Conservation (phyloP, 2,797 vertebrate genomes). For the Bucorvus abyssinicus region DNA sequence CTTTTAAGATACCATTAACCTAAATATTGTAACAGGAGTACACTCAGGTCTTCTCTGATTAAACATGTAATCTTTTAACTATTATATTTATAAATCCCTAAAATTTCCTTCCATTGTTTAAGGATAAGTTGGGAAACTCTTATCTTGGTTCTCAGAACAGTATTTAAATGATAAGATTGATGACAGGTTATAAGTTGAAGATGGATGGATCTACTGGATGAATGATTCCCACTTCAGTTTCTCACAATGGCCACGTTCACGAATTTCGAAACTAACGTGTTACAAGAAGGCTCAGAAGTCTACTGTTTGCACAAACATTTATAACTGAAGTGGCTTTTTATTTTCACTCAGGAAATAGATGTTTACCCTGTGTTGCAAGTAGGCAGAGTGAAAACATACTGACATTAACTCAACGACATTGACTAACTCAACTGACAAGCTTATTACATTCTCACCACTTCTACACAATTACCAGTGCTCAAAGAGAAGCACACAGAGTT, state of each 20-base stretch:
- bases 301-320: neutral
- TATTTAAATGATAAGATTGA: neutral
- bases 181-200: neutral
- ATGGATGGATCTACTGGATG: neutral
- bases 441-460: neutral
- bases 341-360: neutral
- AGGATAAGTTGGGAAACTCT: neutral
- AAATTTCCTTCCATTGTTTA: neutral
- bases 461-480: neutral
- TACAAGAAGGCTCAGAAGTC: neutral
- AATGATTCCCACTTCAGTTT: neutral
- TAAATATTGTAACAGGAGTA: neutral
- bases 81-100: neutral
- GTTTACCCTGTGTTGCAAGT: neutral
- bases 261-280: neutral
- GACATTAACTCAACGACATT: neutral
- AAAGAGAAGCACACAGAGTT: neutral
- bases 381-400: neutral
- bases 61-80: neutral
- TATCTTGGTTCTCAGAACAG: neutral
- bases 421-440: neutral
- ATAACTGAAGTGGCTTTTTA: neutral
- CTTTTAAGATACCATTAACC: neutral
- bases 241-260: neutral
- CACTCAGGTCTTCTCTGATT: neutral